phyloP scores from a whole-genome alignment of 2,888 invertebrate genomes.

The Dicroscelio sp. region DNA sequence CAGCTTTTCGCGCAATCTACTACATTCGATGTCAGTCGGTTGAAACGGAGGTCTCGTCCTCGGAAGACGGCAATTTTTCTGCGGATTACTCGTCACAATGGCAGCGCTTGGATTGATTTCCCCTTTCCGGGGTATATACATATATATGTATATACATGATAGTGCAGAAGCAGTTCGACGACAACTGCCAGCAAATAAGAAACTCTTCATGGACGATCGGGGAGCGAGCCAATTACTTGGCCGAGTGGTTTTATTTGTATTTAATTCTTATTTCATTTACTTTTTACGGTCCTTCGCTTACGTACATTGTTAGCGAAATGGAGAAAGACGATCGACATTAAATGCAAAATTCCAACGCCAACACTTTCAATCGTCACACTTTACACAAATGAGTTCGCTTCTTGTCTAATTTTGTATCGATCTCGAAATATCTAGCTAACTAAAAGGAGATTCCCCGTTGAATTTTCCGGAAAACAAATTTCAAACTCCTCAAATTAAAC shows the following conservation, averaged over 20 bases:
- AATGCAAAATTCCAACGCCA: constrained; percentile 82
- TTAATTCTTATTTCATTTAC: constrained; percentile 91
- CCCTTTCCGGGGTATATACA: constrained; percentile 74
- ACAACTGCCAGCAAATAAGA: constrained; percentile 66
- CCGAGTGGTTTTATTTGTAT: constrained; percentile 91
- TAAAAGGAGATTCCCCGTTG: too few relatives aligned
- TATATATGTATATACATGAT: constrained; percentile 51
- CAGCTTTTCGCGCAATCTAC: constrained; percentile 77
- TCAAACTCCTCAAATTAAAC: too few relatives aligned
- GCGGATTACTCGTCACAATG: constrained; percentile 88
- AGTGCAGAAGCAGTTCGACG: constrained; percentile 53
- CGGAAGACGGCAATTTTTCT: constrained; percentile 86
- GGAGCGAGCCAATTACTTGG: constrained; percentile 91
- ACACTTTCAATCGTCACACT: constrained; percentile 64
- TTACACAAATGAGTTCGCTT: constrained; percentile 31
- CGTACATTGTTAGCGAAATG: constrained; percentile 89
- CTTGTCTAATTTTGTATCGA: neutral
- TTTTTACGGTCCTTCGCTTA: constrained; percentile 89
- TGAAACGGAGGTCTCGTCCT: constrained; percentile 69
- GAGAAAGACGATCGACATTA: constrained; percentile 87
- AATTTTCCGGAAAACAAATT: too few relatives aligned
- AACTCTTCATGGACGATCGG: constrained; percentile 80
- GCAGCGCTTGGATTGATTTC: constrained; percentile 88
- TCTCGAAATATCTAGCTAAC: too few relatives aligned
- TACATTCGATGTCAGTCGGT: constrained; percentile 71